phyloP scores from a whole-genome alignment of 2,113 vertebrate genomes.

The Anarrhichthys ocellatus region DNA sequence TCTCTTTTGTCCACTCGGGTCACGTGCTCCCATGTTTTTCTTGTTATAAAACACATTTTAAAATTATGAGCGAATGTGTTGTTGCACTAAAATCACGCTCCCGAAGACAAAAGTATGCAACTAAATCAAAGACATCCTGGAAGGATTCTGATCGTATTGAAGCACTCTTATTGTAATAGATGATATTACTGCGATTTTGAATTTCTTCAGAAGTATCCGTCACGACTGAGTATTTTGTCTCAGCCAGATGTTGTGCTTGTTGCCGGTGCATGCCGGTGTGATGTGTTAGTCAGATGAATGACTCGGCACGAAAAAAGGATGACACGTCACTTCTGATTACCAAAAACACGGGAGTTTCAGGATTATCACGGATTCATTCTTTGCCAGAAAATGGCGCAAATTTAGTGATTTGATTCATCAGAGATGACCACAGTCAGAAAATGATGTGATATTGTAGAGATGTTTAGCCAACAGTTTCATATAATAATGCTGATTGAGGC shows the following conservation, averaged over 20 bases:
- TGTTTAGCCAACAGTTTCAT: too few species aligned
- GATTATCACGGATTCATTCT: slow-evolving; percentile 5
- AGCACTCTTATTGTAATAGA: not conserved
- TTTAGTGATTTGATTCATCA: not conserved
- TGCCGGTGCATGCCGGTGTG: not conserved
- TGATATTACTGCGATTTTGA: not conserved
- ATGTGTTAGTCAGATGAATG: slow-evolving; percentile 42
- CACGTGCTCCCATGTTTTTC: not conserved
- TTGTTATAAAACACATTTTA: not conserved
- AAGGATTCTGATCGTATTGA: not conserved
- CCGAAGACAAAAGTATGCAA: not conserved
- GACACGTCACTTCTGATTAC: not conserved
- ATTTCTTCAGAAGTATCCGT: not conserved
- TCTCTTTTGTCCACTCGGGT: not conserved
- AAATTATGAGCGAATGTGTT: not conserved
- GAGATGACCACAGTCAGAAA: not conserved
- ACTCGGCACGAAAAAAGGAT: slow-evolving; percentile 27
- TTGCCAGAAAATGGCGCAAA: not conserved
- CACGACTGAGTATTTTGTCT: slow-evolving; percentile 32
- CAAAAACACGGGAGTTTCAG: not conserved
- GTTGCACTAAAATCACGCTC: not conserved
- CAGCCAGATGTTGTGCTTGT: slow-evolving; percentile 8
- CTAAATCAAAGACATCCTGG: not conserved
- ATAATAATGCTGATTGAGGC: not conserved
- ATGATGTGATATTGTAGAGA: not conserved